Evolutionary conservation across 2,888 invertebrate genomes (phyloP), one percentile per base, ranked within the genome.

Genomic region (Melangyna quadrimaculata): DNA sequence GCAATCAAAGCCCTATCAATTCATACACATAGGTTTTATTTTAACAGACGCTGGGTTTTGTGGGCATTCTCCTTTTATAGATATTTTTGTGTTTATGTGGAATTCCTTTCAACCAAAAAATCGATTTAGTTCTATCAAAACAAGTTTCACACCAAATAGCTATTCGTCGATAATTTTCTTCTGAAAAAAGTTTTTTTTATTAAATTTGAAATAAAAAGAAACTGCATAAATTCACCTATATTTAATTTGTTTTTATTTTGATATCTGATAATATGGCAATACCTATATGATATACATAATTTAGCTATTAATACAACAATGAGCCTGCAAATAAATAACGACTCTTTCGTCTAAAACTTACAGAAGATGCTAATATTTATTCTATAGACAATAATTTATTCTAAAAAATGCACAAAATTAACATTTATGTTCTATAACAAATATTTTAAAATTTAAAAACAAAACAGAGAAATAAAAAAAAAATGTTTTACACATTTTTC

Each of bases 291-390:
- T 78, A 51, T n/a, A n/a, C n/a, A n/a, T 57, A 74, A 74, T 79
- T 83, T 83, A 74, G 70, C 78, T 83, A 83, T 71, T 40, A 74
- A 35, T 83, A 71, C 48, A 83, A 79, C 73, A 79, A 57, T 74
- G 2, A 37, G 69, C 61, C 55, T 51, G 53, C 51, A 27, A 63
- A 22, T 73, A 61, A 74, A 53, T 69, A 70, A 43, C 37, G 24
- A 45, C 24, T 63, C 61, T 35, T 70, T 73, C 48, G 67, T 63
- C 61, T 65, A 78, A 67, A 70, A 43, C 57, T 69, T 48, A 63
- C 55, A 63, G 10, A 19, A 70, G 27, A 40, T 74, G 10, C 19
- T 35, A 40, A 74, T 35, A 63, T 57, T 59, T 65, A 48, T 78
- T 35, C 72, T 77, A 65, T 24, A 67, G 37, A 82, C 22, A 61